phyloP scores from a whole-genome alignment of 2,113 vertebrate genomes.

The Sus scrofa region T2T-Sscrofa CM000817.6:20960001-20960500 shows the following conservation, averaged over 20 bases:
- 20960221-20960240: not conserved
- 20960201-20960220: not conserved
- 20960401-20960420: not conserved
- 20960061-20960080: no score
- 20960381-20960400: not conserved
- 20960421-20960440: no score
- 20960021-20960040: no score
- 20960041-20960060: no score
- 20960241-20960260: not conserved
- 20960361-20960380: not conserved
- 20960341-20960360: not conserved
- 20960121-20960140: no score
- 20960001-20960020: no score
- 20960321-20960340: no score
- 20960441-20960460: not conserved
- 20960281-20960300: not conserved
- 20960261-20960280: not conserved
- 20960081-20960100: no score
- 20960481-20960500: not conserved
- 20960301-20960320: not conserved
- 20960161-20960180: not conserved
- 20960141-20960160: no score
- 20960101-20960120: no score
- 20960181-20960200: not conserved
- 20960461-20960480: not conserved